These are phyloP conservation scores for Dorcus parallelipipedus DNA, from an alignment of 2,888 invertebrate genomes.

Conservation along the genomic window DNA sequence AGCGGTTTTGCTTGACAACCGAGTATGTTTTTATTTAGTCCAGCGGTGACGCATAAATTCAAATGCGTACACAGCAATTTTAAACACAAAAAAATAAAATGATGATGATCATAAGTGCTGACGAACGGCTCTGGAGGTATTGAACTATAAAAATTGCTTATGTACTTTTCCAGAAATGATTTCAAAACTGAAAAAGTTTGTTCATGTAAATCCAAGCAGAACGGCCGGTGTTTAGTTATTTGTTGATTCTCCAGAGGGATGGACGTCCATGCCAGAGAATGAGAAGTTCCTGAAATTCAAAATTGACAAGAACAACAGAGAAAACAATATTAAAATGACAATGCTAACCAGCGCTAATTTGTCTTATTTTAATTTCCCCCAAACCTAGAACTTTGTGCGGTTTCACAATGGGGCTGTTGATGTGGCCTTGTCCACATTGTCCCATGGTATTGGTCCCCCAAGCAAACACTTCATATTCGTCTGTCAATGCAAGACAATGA, in stretches of 20 bases:
- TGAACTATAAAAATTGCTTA: conserved; percentile 49
- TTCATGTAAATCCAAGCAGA: conserved; percentile 61
- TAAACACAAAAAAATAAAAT: conserved; percentile 57
- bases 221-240: conserved; percentile 57
- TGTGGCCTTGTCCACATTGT: conserved; percentile 62
- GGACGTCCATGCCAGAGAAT: conserved; percentile 61
- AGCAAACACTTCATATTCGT: conserved; percentile 53
- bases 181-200: conserved; percentile 56
- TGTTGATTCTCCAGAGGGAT: conserved; percentile 51
- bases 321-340: conserved; percentile 3
- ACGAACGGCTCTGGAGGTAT: conserved; percentile 52
- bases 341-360: conserved; percentile 57
- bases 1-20: conserved; percentile 55
- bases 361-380: conserved; percentile 54
- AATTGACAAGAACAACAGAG: background rate
- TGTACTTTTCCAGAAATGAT: conserved; percentile 57
- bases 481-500: conserved; percentile 59
- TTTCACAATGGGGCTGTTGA: conserved; percentile 55
- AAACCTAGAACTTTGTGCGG: conserved; percentile 57
- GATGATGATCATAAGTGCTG: conserved; percentile 51
- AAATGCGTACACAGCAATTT: conserved; percentile 58
- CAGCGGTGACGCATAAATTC: conserved; percentile 55
- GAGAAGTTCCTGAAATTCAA: conserved; percentile 51
- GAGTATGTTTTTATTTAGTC: conserved; percentile 49
- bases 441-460: conserved; percentile 66